These are phyloP conservation scores for Burhinus oedicnemus DNA, from an alignment of 2,113 vertebrate species.

Conservation along the genomic window DNA sequence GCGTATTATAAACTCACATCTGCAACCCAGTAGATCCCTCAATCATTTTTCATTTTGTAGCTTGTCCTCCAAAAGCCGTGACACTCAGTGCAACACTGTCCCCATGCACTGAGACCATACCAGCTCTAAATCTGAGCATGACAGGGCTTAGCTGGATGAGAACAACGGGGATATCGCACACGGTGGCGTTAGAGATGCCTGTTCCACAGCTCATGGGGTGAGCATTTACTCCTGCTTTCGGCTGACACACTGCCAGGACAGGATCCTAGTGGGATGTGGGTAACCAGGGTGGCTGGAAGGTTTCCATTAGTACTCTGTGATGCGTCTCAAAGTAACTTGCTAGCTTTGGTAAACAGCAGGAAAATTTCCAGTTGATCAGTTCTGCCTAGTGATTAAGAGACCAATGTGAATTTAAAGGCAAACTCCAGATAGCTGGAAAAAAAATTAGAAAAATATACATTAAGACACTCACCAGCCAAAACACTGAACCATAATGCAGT, in stretches of 20 bases:
- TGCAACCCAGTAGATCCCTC: neutral
- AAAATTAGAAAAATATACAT: neutral
- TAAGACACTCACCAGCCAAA: neutral
- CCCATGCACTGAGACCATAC: accelerated
- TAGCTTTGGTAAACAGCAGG: neutral
- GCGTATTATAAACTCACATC: neutral
- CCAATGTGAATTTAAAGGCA: neutral
- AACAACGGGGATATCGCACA: neutral
- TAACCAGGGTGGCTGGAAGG: neutral
- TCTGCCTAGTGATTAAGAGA: neutral
- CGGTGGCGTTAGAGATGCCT: accelerated
- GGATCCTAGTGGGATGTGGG: neutral
- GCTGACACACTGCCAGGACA: neutral
- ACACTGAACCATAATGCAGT: neutral
- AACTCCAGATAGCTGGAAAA: neutral
- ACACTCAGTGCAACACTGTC: accelerated
- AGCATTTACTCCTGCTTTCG: neutral
- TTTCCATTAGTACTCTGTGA: neutral
- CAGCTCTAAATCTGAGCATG: neutral
- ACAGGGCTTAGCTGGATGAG: neutral
- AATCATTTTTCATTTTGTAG: neutral
- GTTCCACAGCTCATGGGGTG: neutral
- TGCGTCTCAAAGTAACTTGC: neutral
- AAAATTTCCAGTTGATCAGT: neutral
- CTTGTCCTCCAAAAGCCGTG: neutral